Percentiles rank a stretch among this genome's conserved stretches.
Evolutionary conservation across 2,888 invertebrate species (phyloP).

Genomic region (Eustalomyia histrio): DNA sequence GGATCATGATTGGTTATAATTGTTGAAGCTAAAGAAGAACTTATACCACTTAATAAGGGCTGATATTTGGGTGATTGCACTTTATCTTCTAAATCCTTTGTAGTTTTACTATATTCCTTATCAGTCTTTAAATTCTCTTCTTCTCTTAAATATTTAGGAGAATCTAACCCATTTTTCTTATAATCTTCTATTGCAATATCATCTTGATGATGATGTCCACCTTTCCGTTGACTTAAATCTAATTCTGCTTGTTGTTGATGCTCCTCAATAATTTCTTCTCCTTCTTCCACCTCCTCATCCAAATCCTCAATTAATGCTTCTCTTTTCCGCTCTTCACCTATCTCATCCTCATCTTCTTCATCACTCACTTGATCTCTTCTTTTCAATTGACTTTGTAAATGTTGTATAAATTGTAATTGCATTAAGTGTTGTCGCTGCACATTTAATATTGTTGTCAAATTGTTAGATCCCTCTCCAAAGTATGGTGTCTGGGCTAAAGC

Average conservation of each 20-base stretch:
- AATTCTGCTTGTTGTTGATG: constrained; percentile 36
- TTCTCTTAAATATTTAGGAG: constrained; percentile 35
- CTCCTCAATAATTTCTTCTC: constrained; percentile 24
- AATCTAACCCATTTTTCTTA: constrained; percentile 34
- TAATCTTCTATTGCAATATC: not conserved
- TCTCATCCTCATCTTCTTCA: constrained; percentile 36
- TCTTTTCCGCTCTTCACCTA: constrained; percentile 34
- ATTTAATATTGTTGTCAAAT: constrained; percentile 93
- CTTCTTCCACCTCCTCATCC: constrained; percentile 29
- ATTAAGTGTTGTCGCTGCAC: constrained; percentile 97
- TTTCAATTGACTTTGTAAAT: constrained; percentile 91
- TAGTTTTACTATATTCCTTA: constrained; percentile 45
- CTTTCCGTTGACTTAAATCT: constrained; percentile 47
- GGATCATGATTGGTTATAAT: constrained; percentile 92
- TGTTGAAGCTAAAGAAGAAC: constrained; percentile 89
- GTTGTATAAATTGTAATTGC: constrained; percentile 95
- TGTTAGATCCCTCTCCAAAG: constrained; percentile 90
- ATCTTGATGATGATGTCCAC: not conserved
- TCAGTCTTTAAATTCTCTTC: constrained; percentile 75
- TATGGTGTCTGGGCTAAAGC: constrained; percentile 87
- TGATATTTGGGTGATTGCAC: constrained; percentile 71
- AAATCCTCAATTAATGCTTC: constrained; percentile 45
- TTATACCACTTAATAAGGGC: constrained; percentile 76
- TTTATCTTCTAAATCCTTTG: constrained; percentile 44
- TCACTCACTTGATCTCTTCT: constrained; percentile 68